A percentile compares a stretch with the other conserved stretches of the same genome.
Conservation (phyloP, 1,140 invertebrate species). For the Drosophila rufa region DNA sequence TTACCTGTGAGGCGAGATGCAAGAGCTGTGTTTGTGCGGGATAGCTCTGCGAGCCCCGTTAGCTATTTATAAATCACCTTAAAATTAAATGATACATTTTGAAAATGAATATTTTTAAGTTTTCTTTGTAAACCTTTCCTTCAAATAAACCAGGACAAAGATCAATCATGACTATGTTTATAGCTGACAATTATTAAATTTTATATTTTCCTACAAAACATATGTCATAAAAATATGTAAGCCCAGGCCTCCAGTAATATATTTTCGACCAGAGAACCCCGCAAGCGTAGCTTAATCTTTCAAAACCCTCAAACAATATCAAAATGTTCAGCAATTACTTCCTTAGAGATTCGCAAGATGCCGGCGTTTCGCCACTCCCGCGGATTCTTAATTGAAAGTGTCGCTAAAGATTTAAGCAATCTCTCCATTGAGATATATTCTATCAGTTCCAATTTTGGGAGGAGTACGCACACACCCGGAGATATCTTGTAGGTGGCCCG, state of each 20-base stretch:
- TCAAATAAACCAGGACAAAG: background rate
- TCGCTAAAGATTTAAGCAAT: constrained; percentile 3
- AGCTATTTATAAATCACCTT: too few species aligned
- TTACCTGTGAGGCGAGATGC: constrained; percentile 31
- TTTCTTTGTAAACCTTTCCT: background rate
- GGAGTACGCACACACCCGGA: background rate
- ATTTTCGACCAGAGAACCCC: background rate
- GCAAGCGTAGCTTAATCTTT: too few species aligned
- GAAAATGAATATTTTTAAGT: background rate
- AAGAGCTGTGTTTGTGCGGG: background rate
- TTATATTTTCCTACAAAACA: background rate
- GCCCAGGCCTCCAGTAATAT: background rate
- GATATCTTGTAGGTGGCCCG: constrained; percentile 29
- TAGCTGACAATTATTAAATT: background rate
- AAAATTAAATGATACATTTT: background rate
- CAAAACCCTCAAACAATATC: background rate
- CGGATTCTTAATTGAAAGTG: constrained; percentile 16
- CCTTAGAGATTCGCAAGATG: background rate
- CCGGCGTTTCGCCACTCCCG: background rate
- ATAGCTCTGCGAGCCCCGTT: constrained; percentile 26
- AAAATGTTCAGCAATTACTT: background rate
- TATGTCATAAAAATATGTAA: too few species aligned
- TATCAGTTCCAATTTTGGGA: constrained; percentile 15
- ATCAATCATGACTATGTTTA: background rate
- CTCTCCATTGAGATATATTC: background rate